Percentiles rank a stretch among this genome's conserved stretches.
Conservation (phyloP, 2,888 invertebrate genomes). For the Xanthia icteritia region DNA sequence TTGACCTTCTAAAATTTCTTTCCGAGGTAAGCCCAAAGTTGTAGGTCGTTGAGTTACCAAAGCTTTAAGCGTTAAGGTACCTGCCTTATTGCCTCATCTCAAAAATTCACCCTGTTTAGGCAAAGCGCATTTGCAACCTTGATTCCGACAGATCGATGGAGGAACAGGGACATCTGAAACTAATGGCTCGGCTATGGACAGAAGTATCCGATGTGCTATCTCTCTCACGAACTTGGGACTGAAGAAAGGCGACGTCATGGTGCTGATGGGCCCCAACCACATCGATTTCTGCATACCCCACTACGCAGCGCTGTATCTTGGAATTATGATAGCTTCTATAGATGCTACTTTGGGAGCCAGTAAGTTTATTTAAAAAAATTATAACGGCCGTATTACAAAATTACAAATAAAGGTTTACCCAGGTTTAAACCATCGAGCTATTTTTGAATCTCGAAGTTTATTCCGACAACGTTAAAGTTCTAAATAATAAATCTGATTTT, state of each 20-base stretch:
- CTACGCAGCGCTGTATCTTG: conserved; percentile 85
- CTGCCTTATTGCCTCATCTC: too few species aligned
- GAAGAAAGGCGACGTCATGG: conserved; percentile 81
- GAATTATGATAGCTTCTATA: conserved; percentile 76
- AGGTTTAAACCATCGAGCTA: too few species aligned
- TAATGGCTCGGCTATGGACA: conserved; percentile 44
- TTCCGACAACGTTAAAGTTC: too few species aligned
- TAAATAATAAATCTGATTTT: too few species aligned
- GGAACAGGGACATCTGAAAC: conserved; percentile 63
- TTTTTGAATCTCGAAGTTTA: too few species aligned
- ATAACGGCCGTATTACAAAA: too few species aligned
- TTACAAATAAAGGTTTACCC: too few species aligned
- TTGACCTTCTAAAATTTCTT: not conserved
- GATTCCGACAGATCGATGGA: conserved; percentile 62
- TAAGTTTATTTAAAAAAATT: conserved; percentile 55
- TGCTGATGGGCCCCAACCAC: conserved; percentile 85
- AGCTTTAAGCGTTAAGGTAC: not conserved
- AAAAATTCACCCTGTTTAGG: not conserved
- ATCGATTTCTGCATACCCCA: conserved; percentile 83
- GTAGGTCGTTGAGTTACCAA: not conserved
- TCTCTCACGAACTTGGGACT: conserved; percentile 80
- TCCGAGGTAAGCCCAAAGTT: not conserved
- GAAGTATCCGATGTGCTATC: conserved; percentile 64
- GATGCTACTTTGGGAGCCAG: conserved; percentile 75
- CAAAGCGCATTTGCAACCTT: not conserved